Conservation (phyloP, 92 coral and sea anemone species). For the Phymanthus crucifer region DNA sequence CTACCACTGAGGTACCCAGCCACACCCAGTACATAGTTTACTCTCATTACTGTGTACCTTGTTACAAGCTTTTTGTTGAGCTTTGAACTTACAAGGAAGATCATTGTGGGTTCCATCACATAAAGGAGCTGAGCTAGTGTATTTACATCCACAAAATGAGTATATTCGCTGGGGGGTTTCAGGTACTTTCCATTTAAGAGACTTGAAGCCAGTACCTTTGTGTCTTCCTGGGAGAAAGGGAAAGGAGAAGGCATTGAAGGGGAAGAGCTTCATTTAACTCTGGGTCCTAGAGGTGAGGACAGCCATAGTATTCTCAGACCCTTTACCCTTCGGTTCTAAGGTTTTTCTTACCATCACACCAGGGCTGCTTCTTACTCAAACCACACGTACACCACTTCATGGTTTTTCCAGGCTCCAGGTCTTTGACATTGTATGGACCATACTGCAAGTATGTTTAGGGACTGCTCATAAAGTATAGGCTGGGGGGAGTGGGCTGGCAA, state of each 20-base stretch:
- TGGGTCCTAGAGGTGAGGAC: no score
- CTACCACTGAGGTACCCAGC: slow-evolving; percentile 71
- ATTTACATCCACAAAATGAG: slow-evolving; percentile 62
- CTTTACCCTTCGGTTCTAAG: no score
- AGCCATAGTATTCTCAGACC: no score
- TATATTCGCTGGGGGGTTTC: slow-evolving; percentile 61
- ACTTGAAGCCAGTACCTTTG: slow-evolving; percentile 67
- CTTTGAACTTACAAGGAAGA: slow-evolving; percentile 43
- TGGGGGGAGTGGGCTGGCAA: no score
- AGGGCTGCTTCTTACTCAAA: slow-evolving; percentile 65
- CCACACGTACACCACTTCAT: slow-evolving; percentile 80
- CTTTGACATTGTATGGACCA: slow-evolving; percentile 61
- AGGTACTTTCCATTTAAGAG: slow-evolving; percentile 71
- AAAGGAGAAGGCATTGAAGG: background rate
- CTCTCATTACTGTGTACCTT: slow-evolving; percentile 36
- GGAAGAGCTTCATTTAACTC: no score
- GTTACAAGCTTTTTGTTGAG: slow-evolving; percentile 47
- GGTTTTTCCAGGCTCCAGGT: slow-evolving; percentile 53
- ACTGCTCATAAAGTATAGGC: background rate
- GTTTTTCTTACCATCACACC: slow-evolving; percentile 64
- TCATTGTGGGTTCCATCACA: slow-evolving; percentile 68
- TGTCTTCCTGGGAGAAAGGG: slow-evolving; percentile 43
- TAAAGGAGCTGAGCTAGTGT: slow-evolving; percentile 60
- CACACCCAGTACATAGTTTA: slow-evolving; percentile 68
- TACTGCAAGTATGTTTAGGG: slow-evolving; percentile 28